Base-by-base conservation (phyloP, 64 coral and sea anemone species). In the Actinia equina region DNA sequence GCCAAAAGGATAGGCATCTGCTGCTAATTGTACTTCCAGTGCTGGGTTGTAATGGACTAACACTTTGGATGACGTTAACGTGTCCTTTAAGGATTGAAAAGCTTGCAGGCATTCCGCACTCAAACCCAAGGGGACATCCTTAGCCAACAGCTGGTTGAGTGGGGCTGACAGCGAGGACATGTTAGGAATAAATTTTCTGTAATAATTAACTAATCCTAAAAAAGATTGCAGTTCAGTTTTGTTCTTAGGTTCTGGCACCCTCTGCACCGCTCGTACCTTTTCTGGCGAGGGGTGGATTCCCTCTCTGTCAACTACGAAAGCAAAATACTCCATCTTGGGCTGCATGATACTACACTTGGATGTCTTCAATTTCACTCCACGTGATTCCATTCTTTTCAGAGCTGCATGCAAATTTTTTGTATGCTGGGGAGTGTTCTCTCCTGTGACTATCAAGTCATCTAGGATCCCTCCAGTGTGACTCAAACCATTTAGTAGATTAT, bases 331-430 rank as follows among this genome's bases (percentile, higher is more conserved):
- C 13, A 79, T 43, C 26, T 79, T 59, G 27, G 74, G 86, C 15
- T 88, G 71, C 86, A 88, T 88, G 54, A 88, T 80, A 42, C 71
- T 23, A 88, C 86, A 80, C 69, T 88, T 88, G 2, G 77, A 88
- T 15, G 26, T 88, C 74, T 88, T 88, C 54, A 88, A 41, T 30
- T 80, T 88, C 42, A 74, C 86, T 43, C 86, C 54, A 80, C 74
- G 23, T 30, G 71, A 69, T 59, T 88, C 76, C 23, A 80, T 37
- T 62, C 71, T 88, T 17, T 55, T 80, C 19, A 88, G 77, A 0
- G 86, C 71, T 30, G 57, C 18, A 59, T 87, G 30, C 30, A 37
- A 37, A 37, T 37, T 37, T 37, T 37, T 37, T 37, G 30, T 37
- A 37, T 37, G 30, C 30, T 37, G 30, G 30, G 30, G 30, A 37